These are phyloP conservation scores for Mastigias papua DNA, from an alignment of 30 jellyfish, hydroid and myxozoan species.

Conservation along the genomic window DNA sequence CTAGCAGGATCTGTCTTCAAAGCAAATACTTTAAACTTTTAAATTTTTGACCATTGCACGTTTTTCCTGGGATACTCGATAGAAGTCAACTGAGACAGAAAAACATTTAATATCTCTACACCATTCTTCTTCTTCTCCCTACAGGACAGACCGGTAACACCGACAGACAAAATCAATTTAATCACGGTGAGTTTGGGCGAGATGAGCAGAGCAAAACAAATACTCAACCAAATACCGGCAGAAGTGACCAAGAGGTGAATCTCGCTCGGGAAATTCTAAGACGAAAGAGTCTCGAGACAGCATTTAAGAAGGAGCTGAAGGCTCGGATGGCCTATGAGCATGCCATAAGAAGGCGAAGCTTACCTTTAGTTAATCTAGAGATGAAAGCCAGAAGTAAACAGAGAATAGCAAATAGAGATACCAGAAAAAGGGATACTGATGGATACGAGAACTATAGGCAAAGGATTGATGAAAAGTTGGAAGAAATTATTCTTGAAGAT, in stretches of 20 bases:
- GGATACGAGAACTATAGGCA: background rate
- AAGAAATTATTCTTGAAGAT: background rate
- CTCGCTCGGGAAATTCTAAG: conserved; percentile 26
- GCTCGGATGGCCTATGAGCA: conserved; percentile 8
- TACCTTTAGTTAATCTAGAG: conserved; percentile 26
- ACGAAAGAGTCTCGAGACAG: conserved; percentile 32
- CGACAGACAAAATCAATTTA: no score
- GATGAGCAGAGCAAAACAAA: background rate
- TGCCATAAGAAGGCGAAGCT: conserved; percentile 10
- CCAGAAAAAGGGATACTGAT: background rate
- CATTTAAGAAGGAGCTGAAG: conserved; percentile 4
- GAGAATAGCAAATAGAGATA: background rate
- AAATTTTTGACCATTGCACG: no score
- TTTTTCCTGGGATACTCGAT: no score
- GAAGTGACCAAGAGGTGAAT: background rate
- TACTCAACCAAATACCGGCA: background rate
- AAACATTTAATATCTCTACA: no score
- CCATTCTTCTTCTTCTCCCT: no score
- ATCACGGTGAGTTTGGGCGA: background rate
- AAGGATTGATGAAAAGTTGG: background rate
- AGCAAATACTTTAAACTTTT: no score
- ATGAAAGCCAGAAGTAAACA: background rate
- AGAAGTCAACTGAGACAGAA: no score
- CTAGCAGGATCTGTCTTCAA: no score
- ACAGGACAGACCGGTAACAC: no score